phyloP scores from a whole-genome alignment of 2,888 invertebrate species.

The Ligdia adustata region DNA sequence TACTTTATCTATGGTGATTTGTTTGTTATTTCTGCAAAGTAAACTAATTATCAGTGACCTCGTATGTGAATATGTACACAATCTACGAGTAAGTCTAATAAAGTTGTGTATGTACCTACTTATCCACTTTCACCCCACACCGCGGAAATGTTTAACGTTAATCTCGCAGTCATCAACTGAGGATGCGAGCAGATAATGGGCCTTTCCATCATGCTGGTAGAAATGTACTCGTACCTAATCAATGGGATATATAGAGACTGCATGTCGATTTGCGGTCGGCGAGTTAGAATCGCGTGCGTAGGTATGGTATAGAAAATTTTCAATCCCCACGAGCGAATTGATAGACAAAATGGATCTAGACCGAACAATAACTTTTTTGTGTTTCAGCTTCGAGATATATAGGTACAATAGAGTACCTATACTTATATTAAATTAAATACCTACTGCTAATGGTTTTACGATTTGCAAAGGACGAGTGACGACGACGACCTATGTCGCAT shows the following conservation, averaged over 20 bases:
- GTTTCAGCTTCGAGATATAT: too few relatives aligned
- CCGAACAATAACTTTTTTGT: constrained; percentile 35
- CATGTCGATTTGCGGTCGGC: constrained; percentile 29
- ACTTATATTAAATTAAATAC: too few relatives aligned
- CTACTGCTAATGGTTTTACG: too few relatives aligned
- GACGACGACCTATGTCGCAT: too few relatives aligned
- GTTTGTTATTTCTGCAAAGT: too few relatives aligned
- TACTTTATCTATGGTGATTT: neutral
- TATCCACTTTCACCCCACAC: neutral
- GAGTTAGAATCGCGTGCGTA: constrained; percentile 40
- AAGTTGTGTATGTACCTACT: neutral
- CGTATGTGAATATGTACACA: neutral
- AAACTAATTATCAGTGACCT: neutral
- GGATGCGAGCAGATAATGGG: constrained; percentile 8
- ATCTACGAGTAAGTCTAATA: neutral
- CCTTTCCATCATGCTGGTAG: constrained; percentile 21
- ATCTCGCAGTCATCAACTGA: constrained; percentile 1
- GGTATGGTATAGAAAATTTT: constrained; percentile 45
- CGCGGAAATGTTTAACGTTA: neutral
- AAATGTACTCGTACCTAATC: constrained; percentile 20
- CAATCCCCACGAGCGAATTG: constrained; percentile 40
- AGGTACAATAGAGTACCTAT: too few relatives aligned
- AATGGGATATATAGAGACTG: constrained; percentile 6
- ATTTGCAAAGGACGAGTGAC: too few relatives aligned
- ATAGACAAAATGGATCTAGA: constrained; percentile 36